Evolutionary conservation across 2,113 vertebrate species (phyloP), one percentile per base, ranked within the genome.

Genomic region (Acrocephalus arundinaceus): DNA sequence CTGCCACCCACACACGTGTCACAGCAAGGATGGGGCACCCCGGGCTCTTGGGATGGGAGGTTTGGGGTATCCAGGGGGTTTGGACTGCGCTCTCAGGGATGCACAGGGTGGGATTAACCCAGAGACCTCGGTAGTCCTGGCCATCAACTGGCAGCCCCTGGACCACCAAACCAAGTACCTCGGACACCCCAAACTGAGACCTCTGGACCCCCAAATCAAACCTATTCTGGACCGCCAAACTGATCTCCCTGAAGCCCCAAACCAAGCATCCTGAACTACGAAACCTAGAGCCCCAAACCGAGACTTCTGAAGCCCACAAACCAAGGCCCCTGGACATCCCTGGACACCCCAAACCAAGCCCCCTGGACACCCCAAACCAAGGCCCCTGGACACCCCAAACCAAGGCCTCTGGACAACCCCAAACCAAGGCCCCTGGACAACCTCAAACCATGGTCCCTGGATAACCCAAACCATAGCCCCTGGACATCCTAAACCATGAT

Each of bases 1-100:
- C 99, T 99, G 98, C 16, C 93, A 77, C 7, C 11, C 4, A 6
- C 59, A 55, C 18, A 77, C 5, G 1, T 0, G 39, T 87, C 58
- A 87, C 12, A 2, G 59, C 54, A 3, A 5, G 21, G 22, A 13
- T 0, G 13, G 51, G 49, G 33, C 25, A 11, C 19, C 10, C 13
- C 6, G 10, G 23, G 57, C 14, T 15, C 30, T 15, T 14, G 54
- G 14, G 39, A 11, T 23, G 57, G 57, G n/a, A 18, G 33, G 8
- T 75, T 46, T 59, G 72, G 55, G 55, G 54, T 11, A 15, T 11
- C 33, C 33, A 3, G 18, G 33, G 57, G 25, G 11, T 35, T 45
- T 10, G 39, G 48, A 3, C 4, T 3, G 15, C 3, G 5, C 23
- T 52, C 7, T 37, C 59, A 28, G 35, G 35, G 35, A 35, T 35